A percentile compares a stretch with the other conserved stretches of the same genome.
These are phyloP conservation scores for Lophotriccus pileatus DNA, from an alignment of 2,797 vertebrate genomes.

Conservation along the genomic window DNA sequence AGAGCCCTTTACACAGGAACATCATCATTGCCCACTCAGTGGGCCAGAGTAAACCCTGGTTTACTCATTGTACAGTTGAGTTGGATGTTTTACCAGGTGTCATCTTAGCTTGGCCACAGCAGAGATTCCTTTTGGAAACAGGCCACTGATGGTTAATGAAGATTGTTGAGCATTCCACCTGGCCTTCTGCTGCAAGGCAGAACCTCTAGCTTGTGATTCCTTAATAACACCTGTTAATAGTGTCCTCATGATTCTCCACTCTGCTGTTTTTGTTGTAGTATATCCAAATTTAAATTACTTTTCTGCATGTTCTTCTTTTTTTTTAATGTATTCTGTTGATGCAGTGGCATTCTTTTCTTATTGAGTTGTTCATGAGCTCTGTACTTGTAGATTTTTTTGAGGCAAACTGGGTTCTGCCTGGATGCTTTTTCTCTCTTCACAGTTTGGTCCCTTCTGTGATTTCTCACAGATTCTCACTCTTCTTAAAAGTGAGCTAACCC, in stretches of 20 bases:
- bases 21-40: neutral
- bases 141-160: neutral
- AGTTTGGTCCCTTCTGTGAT: neutral
- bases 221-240: neutral
- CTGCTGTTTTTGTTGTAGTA: neutral
- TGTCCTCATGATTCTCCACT: neutral
- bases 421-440: neutral
- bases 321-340: neutral
- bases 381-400: neutral
- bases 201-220: neutral
- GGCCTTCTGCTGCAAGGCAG: neutral
- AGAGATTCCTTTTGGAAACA: neutral
- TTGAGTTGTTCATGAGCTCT: neutral
- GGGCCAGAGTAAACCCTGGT: neutral
- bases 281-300: neutral
- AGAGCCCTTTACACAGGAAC: neutral
- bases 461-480: neutral
- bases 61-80: neutral
- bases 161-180: neutral
- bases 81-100: neutral
- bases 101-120: neutral
- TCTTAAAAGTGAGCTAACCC: neutral
- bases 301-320: neutral
- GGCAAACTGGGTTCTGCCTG: neutral
- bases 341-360: neutral